Conservation (phyloP, 2,888 invertebrate genomes). For the Stenoptilia bipunctidactyla region DNA sequence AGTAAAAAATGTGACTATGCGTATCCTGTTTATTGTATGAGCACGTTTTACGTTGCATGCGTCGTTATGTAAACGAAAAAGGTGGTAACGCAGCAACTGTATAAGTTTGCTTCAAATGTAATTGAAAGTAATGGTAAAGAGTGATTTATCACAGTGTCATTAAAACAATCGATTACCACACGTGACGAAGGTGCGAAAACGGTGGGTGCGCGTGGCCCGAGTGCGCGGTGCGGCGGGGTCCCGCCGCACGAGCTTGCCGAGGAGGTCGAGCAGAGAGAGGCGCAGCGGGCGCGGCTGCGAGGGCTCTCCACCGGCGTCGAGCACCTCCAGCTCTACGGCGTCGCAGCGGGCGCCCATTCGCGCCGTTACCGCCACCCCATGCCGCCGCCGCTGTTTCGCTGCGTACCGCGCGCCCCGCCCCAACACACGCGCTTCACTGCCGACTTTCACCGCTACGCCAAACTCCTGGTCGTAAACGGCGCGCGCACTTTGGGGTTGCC, state of each 20-base stretch:
- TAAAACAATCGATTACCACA: conserved; percentile 41
- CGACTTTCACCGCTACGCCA: conserved; percentile 22
- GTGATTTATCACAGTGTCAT: too few species aligned
- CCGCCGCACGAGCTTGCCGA: conserved; percentile 73
- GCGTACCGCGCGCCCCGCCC: conserved; percentile 34
- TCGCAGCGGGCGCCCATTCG: conserved; percentile 85
- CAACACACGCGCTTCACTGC: conserved; percentile 35
- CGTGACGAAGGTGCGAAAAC: conserved; percentile 64
- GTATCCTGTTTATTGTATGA: too few species aligned
- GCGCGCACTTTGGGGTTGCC: conserved; percentile 11
- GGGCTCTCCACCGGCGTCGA: conserved; percentile 86
- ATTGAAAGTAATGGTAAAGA: too few species aligned
- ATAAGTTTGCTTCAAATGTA: too few species aligned
- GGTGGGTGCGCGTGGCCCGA: conserved; percentile 66
- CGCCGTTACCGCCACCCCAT: conserved; percentile 78
- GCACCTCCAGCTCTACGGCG: conserved; percentile 82
- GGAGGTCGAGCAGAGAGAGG: conserved; percentile 75
- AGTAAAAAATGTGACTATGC: too few species aligned
- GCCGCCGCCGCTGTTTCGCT: conserved; percentile 10
- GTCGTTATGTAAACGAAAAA: too few species aligned
- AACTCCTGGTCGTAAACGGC: conserved; percentile 23
- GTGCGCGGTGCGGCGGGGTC: conserved; percentile 53
- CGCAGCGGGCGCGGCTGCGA: conserved; percentile 78
- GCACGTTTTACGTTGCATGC: too few species aligned
- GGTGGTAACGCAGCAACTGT: too few species aligned